Evolutionary conservation across 2,888 invertebrate genomes (phyloP).

Genomic region (Plusia festucae): DNA sequence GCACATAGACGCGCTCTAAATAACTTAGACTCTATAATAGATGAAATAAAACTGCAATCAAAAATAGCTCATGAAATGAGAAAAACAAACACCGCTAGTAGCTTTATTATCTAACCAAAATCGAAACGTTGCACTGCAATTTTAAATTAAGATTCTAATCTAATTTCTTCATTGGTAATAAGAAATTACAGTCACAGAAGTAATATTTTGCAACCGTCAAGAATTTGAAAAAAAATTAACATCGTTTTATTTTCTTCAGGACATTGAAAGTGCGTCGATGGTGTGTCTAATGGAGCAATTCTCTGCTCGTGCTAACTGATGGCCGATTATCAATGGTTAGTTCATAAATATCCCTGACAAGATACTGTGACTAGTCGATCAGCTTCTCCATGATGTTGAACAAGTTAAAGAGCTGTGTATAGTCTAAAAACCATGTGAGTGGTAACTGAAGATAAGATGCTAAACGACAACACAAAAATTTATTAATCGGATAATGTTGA

Average conservation of each 20-base stretch:
- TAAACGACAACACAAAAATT: too few relatives aligned
- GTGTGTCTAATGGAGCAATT: constrained; percentile 5
- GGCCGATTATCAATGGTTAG: background rate
- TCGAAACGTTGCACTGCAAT: constrained; percentile 1
- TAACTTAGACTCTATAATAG: background rate
- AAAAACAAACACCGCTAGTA: constrained; percentile 1
- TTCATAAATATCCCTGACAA: background rate
- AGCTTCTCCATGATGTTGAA: background rate
- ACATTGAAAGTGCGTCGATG: background rate
- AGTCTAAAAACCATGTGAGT: too few relatives aligned
- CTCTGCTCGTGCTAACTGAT: background rate
- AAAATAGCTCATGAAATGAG: background rate
- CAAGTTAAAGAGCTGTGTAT: too few relatives aligned
- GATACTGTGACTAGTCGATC: background rate
- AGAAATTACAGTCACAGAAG: background rate
- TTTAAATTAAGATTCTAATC: constrained; percentile 1
- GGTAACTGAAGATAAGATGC: too few relatives aligned
- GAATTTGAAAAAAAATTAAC: background rate
- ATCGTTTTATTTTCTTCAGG: background rate
- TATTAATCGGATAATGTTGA: too few relatives aligned
- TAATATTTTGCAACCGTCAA: constrained; percentile 2
- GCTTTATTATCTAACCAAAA: constrained; percentile 2
- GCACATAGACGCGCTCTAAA: background rate
- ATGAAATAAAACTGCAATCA: background rate
- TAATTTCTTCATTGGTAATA: background rate